These are phyloP conservation scores for Tetranychus cinnabarinus DNA, from an alignment of 1,140 invertebrate species.

Conservation along the genomic window DNA sequence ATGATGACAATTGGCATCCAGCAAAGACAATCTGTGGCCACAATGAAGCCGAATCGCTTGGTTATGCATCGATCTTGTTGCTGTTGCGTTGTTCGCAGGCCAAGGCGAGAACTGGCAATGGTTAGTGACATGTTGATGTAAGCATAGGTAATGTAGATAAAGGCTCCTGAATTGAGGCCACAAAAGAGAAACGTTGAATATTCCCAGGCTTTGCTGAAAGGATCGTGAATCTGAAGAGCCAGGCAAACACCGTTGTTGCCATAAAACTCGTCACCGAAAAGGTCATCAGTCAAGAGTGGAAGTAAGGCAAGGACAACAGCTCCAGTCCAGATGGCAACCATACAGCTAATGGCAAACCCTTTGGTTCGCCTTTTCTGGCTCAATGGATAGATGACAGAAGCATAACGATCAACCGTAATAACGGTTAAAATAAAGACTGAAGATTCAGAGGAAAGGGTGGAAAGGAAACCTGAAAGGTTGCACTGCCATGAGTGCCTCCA, in stretches of 20 bases:
- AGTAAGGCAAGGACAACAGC: conserved; percentile 12
- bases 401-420: conserved; percentile 45
- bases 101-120: conserved; percentile 34
- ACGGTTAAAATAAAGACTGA: conserved; percentile 47
- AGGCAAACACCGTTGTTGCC: conserved; percentile 21
- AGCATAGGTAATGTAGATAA: conserved; percentile 31
- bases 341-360: conserved; percentile 15
- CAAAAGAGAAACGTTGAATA: conserved; percentile 22
- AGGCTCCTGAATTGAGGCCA: conserved; percentile 19
- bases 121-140: conserved; percentile 27
- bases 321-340: conserved; percentile 11
- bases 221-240: conserved; percentile 20
- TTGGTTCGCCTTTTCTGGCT: neutral
- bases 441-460: conserved; percentile 41
- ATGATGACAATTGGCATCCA: conserved; percentile 22
- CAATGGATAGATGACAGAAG: conserved; percentile 15
- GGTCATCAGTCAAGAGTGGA: conserved; percentile 9
- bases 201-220: conserved; percentile 21
- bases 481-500: conserved; percentile 47
- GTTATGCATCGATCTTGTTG: conserved; percentile 38
- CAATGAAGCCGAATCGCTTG: conserved; percentile 45
- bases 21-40: conserved; percentile 42
- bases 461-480: conserved; percentile 33
- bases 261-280: conserved; percentile 16
- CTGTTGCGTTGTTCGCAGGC: conserved; percentile 28